Conservation (phyloP, 2,888 invertebrate genomes). For the Drosophila eohydei region DNA sequence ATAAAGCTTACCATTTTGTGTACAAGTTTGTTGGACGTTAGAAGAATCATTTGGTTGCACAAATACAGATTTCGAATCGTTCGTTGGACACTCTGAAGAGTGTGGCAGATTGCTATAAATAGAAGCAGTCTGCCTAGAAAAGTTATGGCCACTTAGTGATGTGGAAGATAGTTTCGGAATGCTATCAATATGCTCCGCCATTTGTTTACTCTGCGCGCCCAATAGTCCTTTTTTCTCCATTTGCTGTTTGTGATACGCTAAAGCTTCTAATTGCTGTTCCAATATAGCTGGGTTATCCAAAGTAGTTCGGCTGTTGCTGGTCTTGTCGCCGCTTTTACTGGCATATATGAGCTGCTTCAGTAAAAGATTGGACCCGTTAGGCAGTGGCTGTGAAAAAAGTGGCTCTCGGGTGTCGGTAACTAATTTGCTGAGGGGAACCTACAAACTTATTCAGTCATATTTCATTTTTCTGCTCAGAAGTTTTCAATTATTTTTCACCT, state of each 20-base stretch:
- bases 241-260: conserved; percentile 85
- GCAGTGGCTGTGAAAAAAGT: conserved; percentile 90
- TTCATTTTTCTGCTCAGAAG: too few species aligned
- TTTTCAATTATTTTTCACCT: conserved; percentile 71
- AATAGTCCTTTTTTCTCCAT: conserved; percentile 81
- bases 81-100: not conserved
- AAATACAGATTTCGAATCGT: conserved; percentile 5
- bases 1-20: conserved; percentile 31
- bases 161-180: conserved; percentile 72
- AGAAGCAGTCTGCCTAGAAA: conserved; percentile 1
- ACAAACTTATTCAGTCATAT: conserved; percentile 2
- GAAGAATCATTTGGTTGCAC: not conserved
- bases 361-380: conserved; percentile 79
- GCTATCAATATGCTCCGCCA: conserved; percentile 9
- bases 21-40: conserved; percentile 24
- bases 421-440: conserved; percentile 91
- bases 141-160: conserved; percentile 44
- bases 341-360: conserved; percentile 66
- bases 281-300: conserved; percentile 83
- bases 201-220: conserved; percentile 32
- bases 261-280: conserved; percentile 84
- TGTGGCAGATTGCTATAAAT: conserved; percentile 41
- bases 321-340: conserved; percentile 42
- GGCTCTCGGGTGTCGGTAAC: conserved; percentile 90
- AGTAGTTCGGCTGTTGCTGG: conserved; percentile 73